These are phyloP conservation scores for Crocodylus rhombifer DNA, from an alignment of 2,797 vertebrate species.

Conservation along the genomic window DNA sequence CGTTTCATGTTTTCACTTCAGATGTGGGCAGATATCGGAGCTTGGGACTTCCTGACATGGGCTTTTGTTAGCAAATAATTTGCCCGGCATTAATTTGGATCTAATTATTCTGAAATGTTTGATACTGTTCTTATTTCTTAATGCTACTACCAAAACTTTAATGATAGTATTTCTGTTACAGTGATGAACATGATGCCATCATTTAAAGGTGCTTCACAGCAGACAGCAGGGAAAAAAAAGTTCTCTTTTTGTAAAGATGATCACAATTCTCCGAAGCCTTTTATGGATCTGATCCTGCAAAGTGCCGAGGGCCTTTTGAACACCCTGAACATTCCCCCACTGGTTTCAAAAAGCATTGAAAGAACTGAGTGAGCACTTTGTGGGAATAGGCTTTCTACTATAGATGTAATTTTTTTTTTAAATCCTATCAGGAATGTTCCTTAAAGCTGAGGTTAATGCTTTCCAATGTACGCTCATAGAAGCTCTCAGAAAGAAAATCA, in stretches of 20 bases:
- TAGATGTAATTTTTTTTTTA: neutral
- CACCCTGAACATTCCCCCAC: neutral
- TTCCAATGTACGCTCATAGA: neutral
- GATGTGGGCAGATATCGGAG: neutral
- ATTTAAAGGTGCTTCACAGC: constrained; percentile 78
- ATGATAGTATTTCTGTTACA: constrained; percentile 76
- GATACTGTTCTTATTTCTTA: neutral
- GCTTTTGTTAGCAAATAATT: neutral
- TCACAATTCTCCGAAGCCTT: neutral
- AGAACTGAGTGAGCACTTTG: neutral
- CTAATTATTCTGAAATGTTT: neutral
- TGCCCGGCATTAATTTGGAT: neutral
- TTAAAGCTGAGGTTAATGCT: neutral
- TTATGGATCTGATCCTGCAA: neutral
- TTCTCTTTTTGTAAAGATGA: constrained; percentile 41
- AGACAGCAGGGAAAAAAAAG: constrained; percentile 3
- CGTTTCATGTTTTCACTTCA: neutral
- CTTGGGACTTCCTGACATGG: neutral
- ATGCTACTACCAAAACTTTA: constrained; percentile 20
- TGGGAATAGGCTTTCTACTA: neutral
- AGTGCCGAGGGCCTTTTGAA: constrained; percentile 18
- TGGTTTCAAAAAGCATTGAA: neutral
- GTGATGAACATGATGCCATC: constrained; percentile 88
- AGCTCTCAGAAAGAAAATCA: constrained; percentile 1
- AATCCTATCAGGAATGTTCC: neutral